Evolutionary conservation across 2,888 invertebrate species (phyloP), one percentile per base, ranked within the genome.

Genomic region (Stenoptilia bipunctidactyla): DNA sequence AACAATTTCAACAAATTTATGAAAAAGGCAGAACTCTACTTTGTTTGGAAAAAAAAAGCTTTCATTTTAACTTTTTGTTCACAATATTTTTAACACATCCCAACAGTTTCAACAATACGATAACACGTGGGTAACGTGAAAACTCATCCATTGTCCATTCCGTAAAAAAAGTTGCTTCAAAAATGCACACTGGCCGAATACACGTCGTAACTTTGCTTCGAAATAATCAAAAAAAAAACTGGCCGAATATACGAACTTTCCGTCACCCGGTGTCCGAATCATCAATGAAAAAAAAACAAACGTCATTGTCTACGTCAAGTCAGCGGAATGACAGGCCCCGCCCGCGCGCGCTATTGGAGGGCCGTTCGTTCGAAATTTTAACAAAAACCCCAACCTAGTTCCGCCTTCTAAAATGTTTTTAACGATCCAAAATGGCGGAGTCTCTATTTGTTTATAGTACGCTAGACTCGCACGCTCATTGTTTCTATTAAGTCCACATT

Each of bases 391-490:
- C 74, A 72, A 74, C 70, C 70, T 79, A 79, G 82, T 76, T 79
- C 80, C 82, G 82, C 82, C 80, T 83, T 79, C 80, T 74, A 77
- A 75, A 80, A 76, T 77, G 76, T 77, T 80, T 75, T 77, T 70
- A 70, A 68, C 63, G 66, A 70, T 61, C 70, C 74, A 80, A 77
- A 71, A 82, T 80, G 82, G 82, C 82, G 74, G 65, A 59, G 60
- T 57, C 65, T 66, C 74, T 77, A 75, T 77, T 79, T 75, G 73
- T 68, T 68, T 65, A 66, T 60, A 64, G 64, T 62, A 56, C 62
- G 63, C 56, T 65, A 68, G 63, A 60, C 57, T 53, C 53, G 57
- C 52, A 48, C 48, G 59, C 53, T 9, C 14, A 34, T 34, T 34
- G 34, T 34, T 34, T 20, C 20, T 8, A 20, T 20, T 4, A 12